Base-by-base conservation (phyloP, 64 coral and sea anemone genomes). In the Porites lutea region DNA sequence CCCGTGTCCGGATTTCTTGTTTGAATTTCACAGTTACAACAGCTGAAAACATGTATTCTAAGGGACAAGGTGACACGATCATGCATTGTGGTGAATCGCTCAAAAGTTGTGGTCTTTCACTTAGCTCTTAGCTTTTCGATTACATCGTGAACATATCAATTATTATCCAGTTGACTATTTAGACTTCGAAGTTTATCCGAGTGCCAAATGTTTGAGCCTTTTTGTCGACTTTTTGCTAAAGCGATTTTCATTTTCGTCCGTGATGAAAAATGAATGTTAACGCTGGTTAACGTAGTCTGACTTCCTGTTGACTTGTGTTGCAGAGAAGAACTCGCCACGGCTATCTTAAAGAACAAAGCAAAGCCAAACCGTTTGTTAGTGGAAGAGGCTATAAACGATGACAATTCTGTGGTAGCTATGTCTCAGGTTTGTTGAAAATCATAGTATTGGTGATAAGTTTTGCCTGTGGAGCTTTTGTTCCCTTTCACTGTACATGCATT, bases 371-470 rank as follows among this genome's bases (percentile, higher is more conserved):
- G 97, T 62, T 88, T 99, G 58, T 74, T 99, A 20, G 97, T 99
- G 52, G 97, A 99, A 70, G 97, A 99, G 75, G 97, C 97, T 6
- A 89, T 94, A 50, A 99, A 99, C 64, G 97, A 99, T 94, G 97
- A 99, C 63, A 99, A 99, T 74, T 99, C 97, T 11, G 97, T 99
- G 50, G 97, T 99, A 49, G 83, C 97, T 13, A 90, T 99, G 88
- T 99, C 97, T 53, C 97, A 99, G 94, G 97, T 97, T 79, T 60
- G 95, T 94, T 44, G 15, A 46, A 37, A 57, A 52, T 37, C 15
- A 74, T 23, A 12, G 11, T 69, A 6, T 88, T 69, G 18, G 16
- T 86, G 18, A 45, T 44, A 57, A 57, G 1, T 5, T 57, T 57
- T 12, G 54, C 54, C 54, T 9, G 27, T 37, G 3, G 13, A 20